Conservation (phyloP, 1,140 invertebrate species). For the Delia radicum region DNA sequence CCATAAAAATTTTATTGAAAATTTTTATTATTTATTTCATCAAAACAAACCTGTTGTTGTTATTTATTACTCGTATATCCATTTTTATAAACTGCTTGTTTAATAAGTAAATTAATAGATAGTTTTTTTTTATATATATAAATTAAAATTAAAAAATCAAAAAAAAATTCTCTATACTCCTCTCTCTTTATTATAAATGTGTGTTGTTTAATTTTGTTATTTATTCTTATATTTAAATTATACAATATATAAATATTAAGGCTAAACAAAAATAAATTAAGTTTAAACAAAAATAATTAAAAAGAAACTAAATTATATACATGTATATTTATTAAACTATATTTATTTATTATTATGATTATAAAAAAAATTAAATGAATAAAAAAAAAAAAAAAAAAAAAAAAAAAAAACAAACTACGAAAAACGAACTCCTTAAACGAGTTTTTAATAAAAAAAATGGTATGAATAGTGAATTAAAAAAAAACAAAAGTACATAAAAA, state of each 20-base stretch:
- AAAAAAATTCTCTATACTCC: slow-evolving; percentile 19
- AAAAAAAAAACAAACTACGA: background rate
- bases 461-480: background rate
- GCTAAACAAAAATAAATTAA: slow-evolving; percentile 19
- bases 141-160: background rate
- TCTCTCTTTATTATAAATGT: slow-evolving; percentile 20
- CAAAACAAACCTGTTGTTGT: background rate
- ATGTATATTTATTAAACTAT: slow-evolving; percentile 21
- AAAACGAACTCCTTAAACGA: background rate
- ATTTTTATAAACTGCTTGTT: slow-evolving; percentile 11
- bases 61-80: background rate
- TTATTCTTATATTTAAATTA: slow-evolving; percentile 22
- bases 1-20: background rate
- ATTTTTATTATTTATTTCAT: background rate
- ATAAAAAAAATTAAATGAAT: background rate
- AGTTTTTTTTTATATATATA: background rate
- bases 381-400: background rate
- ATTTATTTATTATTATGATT: slow-evolving; percentile 5
- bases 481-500: background rate
- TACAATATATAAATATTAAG: slow-evolving; percentile 21
- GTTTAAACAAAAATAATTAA: background rate
- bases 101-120: slow-evolving; percentile 4
- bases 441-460: background rate
- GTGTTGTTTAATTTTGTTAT: slow-evolving; percentile 24
- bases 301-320: slow-evolving; percentile 20